Evolutionary conservation across 2,113 vertebrate genomes (phyloP).

Genomic region (Cairina moschata): DNA sequence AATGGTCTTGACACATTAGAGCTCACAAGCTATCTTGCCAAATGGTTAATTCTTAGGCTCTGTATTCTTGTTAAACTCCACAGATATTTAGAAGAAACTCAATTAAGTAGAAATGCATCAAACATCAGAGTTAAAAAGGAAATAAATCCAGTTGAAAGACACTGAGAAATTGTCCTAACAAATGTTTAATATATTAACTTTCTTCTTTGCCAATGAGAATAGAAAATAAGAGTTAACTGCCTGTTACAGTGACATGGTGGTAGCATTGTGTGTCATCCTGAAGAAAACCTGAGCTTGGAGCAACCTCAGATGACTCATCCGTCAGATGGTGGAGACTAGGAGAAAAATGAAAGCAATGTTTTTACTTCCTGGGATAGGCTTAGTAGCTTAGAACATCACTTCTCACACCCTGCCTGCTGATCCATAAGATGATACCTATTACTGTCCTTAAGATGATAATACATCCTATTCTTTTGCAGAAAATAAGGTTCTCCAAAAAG

Average conservation of each 20-base stretch:
- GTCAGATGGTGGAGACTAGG: slow-evolving; percentile 72
- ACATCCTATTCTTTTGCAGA: slow-evolving; percentile 61
- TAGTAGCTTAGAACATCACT: slow-evolving; percentile 62
- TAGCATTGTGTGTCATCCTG: slow-evolving; percentile 71
- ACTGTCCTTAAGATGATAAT: slow-evolving; percentile 65
- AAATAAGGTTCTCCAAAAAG: slow-evolving; percentile 63
- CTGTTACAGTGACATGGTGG: slow-evolving; percentile 72
- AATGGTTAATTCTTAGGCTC: neutral
- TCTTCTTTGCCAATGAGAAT: slow-evolving; percentile 58
- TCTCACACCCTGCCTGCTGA: slow-evolving; percentile 66
- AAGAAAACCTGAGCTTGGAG: slow-evolving; percentile 74
- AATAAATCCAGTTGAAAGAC: slow-evolving; percentile 30
- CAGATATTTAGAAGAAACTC: slow-evolving; percentile 14
- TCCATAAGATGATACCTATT: slow-evolving; percentile 59
- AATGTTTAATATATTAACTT: slow-evolving; percentile 31
- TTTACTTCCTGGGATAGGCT: slow-evolving; percentile 59
- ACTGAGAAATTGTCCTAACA: slow-evolving; percentile 21
- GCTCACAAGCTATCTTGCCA: neutral
- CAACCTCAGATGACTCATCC: slow-evolving; percentile 74
- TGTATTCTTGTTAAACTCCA: slow-evolving; percentile 4
- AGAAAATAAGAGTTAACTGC: slow-evolving; percentile 65
- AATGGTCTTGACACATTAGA: neutral
- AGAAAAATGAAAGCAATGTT: slow-evolving; percentile 72
- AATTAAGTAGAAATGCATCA: neutral
- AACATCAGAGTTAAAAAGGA: slow-evolving; percentile 3